These are phyloP conservation scores for Tretioscincus oriximinensis DNA, from an alignment of 2,113 vertebrate genomes.

Conservation along the genomic window DNA sequence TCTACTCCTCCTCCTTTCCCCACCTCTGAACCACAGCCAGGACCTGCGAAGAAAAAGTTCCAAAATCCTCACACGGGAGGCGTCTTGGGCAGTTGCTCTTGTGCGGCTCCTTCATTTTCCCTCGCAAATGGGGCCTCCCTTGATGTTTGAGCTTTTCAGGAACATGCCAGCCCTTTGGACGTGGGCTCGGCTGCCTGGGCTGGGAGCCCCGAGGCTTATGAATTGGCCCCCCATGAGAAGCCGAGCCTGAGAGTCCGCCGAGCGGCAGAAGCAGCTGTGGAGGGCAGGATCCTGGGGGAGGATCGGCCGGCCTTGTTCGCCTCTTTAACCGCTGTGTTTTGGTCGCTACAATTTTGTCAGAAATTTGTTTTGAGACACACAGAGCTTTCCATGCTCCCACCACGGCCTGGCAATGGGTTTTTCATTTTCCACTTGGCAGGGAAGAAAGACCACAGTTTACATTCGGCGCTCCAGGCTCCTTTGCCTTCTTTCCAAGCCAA, in stretches of 20 bases:
- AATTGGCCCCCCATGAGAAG: constrained; percentile 7
- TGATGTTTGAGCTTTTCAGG: not conserved
- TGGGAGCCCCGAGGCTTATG: not conserved
- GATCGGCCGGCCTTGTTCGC: constrained; percentile 33
- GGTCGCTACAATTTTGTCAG: constrained; percentile 40
- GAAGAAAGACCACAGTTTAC: constrained; percentile 19
- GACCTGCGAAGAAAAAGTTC: not conserved
- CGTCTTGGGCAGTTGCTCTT: not conserved
- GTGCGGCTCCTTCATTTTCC: not conserved
- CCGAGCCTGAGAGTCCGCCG: constrained; percentile 46
- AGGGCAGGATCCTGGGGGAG: constrained; percentile 25
- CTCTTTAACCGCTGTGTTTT: constrained; percentile 51
- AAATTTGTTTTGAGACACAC: not conserved
- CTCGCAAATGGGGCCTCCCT: too few species aligned
- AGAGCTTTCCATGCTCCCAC: constrained; percentile 9
- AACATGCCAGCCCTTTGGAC: not conserved
- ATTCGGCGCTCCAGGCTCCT: not conserved
- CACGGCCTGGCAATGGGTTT: not conserved
- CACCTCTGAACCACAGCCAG: too few species aligned
- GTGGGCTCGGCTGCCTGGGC: not conserved
- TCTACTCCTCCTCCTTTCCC: too few species aligned
- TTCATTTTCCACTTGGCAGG: constrained; percentile 3
- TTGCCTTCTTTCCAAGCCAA: not conserved
- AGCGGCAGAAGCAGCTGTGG: constrained; percentile 6
- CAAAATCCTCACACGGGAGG: not conserved